Percentiles rank a stretch among this genome's conserved stretches.
These are phyloP conservation scores for Dicyrtoma fusca DNA, from an alignment of 2,888 invertebrate species.

Conservation along the genomic window DNA sequence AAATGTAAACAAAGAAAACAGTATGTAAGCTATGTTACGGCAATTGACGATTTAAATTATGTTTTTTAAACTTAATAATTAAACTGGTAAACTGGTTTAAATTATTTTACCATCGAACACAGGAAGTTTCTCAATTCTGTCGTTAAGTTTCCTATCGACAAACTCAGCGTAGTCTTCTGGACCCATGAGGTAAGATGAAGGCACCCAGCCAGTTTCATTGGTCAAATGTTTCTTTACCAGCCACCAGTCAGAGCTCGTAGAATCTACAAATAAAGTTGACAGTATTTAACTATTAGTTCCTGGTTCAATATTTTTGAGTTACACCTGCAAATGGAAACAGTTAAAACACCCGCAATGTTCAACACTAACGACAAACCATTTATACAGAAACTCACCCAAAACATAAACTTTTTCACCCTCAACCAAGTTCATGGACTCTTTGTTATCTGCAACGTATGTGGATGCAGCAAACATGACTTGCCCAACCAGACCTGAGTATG, in stretches of 20 bases:
- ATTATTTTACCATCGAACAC: slow-evolving; percentile 78
- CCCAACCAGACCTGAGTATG: slow-evolving; percentile 15
- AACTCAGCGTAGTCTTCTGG: slow-evolving; percentile 79
- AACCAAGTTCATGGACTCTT: slow-evolving; percentile 83
- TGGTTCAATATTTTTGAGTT: too few relatives aligned
- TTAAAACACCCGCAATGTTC: too few relatives aligned
- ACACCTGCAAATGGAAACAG: too few relatives aligned
- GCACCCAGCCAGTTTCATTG: slow-evolving; percentile 92
- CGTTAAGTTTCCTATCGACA: slow-evolving; percentile 83
- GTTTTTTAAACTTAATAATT: neutral
- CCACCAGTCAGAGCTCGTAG: slow-evolving; percentile 78
- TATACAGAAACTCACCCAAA: slow-evolving; percentile 68
- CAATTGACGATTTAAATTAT: too few relatives aligned
- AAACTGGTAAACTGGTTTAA: neutral
- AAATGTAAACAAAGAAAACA: too few relatives aligned
- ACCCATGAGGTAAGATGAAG: slow-evolving; percentile 83
- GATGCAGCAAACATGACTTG: slow-evolving; percentile 33
- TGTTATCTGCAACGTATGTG: slow-evolving; percentile 66
- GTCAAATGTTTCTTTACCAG: slow-evolving; percentile 85
- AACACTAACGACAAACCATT: too few relatives aligned
- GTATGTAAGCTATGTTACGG: too few relatives aligned
- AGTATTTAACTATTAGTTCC: too few relatives aligned
- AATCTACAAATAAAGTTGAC: slow-evolving; percentile 28
- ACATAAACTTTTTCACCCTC: slow-evolving; percentile 89
- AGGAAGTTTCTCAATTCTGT: slow-evolving; percentile 87